Percentiles rank a stretch among this genome's conserved stretches.
phyloP scores from a whole-genome alignment of 2,888 invertebrate genomes.

The Hemaris fuciformis region DNA sequence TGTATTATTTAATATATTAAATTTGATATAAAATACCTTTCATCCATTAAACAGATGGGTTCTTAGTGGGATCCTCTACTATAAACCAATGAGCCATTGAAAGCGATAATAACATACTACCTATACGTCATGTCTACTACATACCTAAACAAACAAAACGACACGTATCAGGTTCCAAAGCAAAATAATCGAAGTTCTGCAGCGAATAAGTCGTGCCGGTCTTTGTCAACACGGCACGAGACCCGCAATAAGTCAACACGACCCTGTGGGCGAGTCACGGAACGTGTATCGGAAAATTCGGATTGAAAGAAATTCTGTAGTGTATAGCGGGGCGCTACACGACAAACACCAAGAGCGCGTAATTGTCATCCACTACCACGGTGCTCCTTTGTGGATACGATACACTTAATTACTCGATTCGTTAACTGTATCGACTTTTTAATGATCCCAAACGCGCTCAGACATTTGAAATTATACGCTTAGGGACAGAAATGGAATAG shows the following conservation, averaged over 20 bases:
- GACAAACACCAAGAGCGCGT: slow-evolving; percentile 21
- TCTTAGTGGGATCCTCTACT: too few relatives aligned
- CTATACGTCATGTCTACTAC: neutral
- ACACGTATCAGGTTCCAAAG: neutral
- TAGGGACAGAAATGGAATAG: neutral
- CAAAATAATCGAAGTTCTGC: neutral
- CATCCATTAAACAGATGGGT: too few relatives aligned
- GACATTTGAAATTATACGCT: neutral
- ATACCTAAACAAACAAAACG: too few relatives aligned
- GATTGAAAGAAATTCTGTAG: slow-evolving; percentile 61
- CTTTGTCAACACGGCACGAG: slow-evolving; percentile 32
- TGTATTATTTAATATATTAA: too few relatives aligned
- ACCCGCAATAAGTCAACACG: slow-evolving; percentile 54
- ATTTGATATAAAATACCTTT: too few relatives aligned
- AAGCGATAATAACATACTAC: too few relatives aligned
- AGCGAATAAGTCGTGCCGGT: slow-evolving; percentile 27
- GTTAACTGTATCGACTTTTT: neutral
- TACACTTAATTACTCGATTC: neutral
- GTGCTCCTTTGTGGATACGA: neutral
- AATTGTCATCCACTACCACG: slow-evolving; percentile 12
- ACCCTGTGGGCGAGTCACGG: slow-evolving; percentile 46
- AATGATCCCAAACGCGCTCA: neutral
- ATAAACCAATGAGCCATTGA: too few relatives aligned
- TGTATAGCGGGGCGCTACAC: slow-evolving; percentile 35
- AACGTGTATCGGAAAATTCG: slow-evolving; percentile 56